Percentiles rank a stretch among this genome's conserved stretches.
Conservation (phyloP, 2,888 invertebrate genomes). For the Leptinotarsa peninsularis region DNA sequence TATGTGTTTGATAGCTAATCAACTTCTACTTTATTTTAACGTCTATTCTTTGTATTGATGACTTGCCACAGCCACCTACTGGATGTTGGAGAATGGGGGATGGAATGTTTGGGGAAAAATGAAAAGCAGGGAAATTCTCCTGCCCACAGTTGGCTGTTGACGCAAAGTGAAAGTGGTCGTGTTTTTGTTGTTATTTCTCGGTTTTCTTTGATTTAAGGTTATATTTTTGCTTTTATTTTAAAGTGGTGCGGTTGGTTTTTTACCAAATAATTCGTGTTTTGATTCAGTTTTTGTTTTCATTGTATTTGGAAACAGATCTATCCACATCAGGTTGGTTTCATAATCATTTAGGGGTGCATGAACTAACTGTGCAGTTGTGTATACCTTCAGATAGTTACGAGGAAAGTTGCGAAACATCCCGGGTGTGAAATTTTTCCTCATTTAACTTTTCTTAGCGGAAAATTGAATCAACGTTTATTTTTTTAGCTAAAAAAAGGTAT, state of each 20-base stretch:
- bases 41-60: no score
- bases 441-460: no score
- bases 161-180: slow-evolving; percentile 42
- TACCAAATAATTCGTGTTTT: background rate
- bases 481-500: no score
- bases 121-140: slow-evolving; percentile 43
- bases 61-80: background rate
- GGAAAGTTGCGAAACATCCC: no score
- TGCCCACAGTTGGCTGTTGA: slow-evolving; percentile 47
- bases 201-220: slow-evolving; percentile 43
- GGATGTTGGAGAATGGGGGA: slow-evolving; percentile 42
- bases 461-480: no score
- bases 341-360: background rate
- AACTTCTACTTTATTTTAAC: background rate
- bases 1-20: background rate
- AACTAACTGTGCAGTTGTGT: background rate
- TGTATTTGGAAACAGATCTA: background rate
- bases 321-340: background rate
- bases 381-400: no score
- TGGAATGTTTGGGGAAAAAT: slow-evolving; percentile 47
- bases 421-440: no score
- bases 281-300: slow-evolving; percentile 3
- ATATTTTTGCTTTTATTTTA: slow-evolving; percentile 30
- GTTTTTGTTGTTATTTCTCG: slow-evolving; percentile 47
- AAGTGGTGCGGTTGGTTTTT: background rate